Percentiles rank a stretch among this genome's conserved stretches.
These are phyloP conservation scores for Cromileptes altivelis DNA, from an alignment of 2,113 vertebrate species.

Conservation along the genomic window DNA sequence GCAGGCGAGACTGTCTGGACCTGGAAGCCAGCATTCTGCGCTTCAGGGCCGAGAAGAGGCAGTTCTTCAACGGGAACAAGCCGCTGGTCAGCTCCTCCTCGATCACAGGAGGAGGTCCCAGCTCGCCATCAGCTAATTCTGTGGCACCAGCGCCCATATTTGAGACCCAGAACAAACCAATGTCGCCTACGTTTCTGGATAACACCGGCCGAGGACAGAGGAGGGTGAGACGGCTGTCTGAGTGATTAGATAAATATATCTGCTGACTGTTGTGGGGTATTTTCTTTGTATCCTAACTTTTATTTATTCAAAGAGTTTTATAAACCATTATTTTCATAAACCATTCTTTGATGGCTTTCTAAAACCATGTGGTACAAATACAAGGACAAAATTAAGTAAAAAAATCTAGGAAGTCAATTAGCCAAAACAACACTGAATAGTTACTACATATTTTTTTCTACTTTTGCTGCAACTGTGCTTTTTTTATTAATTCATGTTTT, in stretches of 20 bases:
- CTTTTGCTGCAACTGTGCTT: too few species aligned
- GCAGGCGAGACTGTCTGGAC: slow-evolving; percentile 88
- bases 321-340: background rate
- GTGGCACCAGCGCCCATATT: slow-evolving; percentile 55
- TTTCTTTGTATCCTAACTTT: background rate
- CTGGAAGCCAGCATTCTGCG: slow-evolving; percentile 87
- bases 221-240: slow-evolving; percentile 81
- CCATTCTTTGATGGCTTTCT: too few species aligned
- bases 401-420: too few species aligned
- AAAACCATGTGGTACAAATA: too few species aligned
- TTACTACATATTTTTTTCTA: too few species aligned
- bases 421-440: too few species aligned
- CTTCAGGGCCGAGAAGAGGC: slow-evolving; percentile 86
- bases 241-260: too few species aligned
- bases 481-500: too few species aligned
- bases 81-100: slow-evolving; percentile 43
- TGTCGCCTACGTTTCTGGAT: slow-evolving; percentile 73
- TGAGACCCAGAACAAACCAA: slow-evolving; percentile 72
- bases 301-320: background rate
- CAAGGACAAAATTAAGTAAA: too few species aligned
- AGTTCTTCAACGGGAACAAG: slow-evolving; percentile 73
- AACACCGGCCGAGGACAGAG: slow-evolving; percentile 82
- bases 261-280: too few species aligned
- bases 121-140: slow-evolving; percentile 47
- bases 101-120: slow-evolving; percentile 18